Conservation (phyloP, 1,140 invertebrate genomes). For the Brachionus koreanus region DNA sequence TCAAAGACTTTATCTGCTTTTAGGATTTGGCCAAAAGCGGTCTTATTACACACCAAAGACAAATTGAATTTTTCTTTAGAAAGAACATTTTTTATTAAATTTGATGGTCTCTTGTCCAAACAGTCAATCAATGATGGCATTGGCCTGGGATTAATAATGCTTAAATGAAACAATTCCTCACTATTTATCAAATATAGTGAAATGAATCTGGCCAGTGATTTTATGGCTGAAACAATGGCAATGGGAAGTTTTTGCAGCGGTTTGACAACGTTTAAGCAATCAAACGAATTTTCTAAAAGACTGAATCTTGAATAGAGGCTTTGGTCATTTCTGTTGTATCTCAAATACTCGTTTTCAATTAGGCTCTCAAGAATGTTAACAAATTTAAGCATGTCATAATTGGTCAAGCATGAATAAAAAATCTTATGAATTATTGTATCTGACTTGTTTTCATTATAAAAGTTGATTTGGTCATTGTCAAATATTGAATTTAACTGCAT, state of each 20-base stretch:
- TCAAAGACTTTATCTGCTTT: conserved; percentile 52
- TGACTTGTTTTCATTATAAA: conserved; percentile 45
- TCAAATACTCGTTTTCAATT: conserved; percentile 36
- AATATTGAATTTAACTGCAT: conserved; percentile 48
- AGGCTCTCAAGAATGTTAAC: conserved; percentile 52
- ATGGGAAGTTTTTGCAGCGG: not conserved
- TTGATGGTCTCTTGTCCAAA: conserved; percentile 10
- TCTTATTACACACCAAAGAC: conserved; percentile 48
- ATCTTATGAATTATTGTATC: conserved; percentile 50
- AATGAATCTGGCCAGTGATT: conserved; percentile 53
- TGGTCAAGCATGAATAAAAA: conserved; percentile 52
- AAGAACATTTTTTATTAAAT: not conserved
- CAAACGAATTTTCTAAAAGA: not conserved
- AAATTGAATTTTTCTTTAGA: conserved; percentile 47
- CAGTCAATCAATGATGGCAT: conserved; percentile 47
- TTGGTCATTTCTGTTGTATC: not conserved
- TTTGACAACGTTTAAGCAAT: not conserved
- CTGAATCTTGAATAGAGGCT: not conserved
- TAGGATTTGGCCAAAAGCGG: conserved; percentile 50
- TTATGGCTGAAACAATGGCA: conserved; percentile 48
- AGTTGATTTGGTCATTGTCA: conserved; percentile 43
- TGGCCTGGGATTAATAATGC: conserved; percentile 50
- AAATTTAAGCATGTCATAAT: conserved; percentile 49
- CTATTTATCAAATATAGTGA: conserved; percentile 53
- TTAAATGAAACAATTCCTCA: conserved; percentile 50